Percentiles rank a stretch among this genome's conserved stretches.
These are phyloP conservation scores for Equus quagga DNA, from an alignment of 2,113 vertebrate genomes.

Conservation along the genomic window DNA sequence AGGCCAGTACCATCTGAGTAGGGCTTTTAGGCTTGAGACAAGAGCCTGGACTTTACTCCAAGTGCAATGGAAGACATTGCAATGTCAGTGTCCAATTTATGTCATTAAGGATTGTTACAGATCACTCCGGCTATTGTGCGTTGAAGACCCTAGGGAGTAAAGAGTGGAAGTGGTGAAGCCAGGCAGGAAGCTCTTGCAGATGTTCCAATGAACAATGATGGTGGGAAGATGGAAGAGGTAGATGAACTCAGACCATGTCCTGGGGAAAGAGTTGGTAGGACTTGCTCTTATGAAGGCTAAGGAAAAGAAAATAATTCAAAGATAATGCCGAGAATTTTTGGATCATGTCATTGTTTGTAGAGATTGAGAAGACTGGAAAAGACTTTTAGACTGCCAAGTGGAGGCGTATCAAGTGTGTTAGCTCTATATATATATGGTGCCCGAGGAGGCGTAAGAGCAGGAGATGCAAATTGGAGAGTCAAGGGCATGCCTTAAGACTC, in stretches of 20 bases:
- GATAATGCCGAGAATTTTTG: background rate
- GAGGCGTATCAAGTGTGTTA: background rate
- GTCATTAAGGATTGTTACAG: background rate
- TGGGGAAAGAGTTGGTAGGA: background rate
- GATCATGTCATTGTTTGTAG: background rate
- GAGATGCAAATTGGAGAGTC: background rate
- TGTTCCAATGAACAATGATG: too few relatives aligned
- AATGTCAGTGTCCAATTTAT: background rate
- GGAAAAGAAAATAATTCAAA: background rate
- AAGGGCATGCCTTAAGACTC: too few relatives aligned
- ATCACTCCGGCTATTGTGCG: background rate
- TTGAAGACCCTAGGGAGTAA: background rate
- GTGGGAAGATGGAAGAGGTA: background rate
- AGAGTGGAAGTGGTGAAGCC: background rate
- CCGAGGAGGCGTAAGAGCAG: background rate
- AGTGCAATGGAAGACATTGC: background rate
- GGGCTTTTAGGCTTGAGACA: background rate
- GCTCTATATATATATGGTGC: rapidly evolving
- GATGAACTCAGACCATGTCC: background rate
- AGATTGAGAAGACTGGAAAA: background rate
- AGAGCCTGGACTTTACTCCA: background rate
- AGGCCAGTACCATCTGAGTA: background rate
- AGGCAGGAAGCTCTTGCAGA: background rate
- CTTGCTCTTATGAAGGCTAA: background rate
- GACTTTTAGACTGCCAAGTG: background rate